Percentiles rank a stretch among this genome's conserved stretches.
Conservation (phyloP, 2,113 vertebrate species). For the Anolis sagrei region DNA sequence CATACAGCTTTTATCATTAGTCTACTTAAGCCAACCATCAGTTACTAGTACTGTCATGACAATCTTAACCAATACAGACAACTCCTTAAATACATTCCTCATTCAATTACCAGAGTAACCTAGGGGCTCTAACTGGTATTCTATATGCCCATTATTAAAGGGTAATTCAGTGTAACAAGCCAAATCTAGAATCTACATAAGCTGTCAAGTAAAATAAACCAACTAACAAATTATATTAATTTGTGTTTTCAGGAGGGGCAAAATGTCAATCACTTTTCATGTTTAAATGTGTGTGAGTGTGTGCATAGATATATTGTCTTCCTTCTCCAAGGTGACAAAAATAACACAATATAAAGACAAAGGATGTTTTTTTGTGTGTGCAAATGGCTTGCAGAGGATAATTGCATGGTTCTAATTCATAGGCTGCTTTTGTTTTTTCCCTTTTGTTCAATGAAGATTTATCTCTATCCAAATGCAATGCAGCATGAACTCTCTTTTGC, state of each 20-base stretch:
- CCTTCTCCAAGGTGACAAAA: conserved; percentile 52
- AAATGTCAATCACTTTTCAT: conserved; percentile 72
- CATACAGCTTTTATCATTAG: conserved; percentile 7
- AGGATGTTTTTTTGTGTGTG: background rate
- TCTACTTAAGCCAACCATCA: conserved; percentile 11
- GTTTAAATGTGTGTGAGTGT: conserved; percentile 56
- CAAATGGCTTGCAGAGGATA: background rate
- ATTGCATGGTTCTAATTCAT: fast-evolving
- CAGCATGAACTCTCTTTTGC: background rate
- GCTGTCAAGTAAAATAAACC: conserved; percentile 79
- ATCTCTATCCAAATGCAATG: too few relatives aligned
- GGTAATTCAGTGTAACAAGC: conserved; percentile 81
- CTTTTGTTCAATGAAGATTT: background rate
- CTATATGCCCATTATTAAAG: conserved; percentile 68
- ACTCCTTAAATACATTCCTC: background rate
- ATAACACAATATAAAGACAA: background rate
- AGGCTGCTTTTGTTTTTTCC: background rate
- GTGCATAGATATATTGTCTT: conserved; percentile 55
- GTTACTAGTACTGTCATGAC: conserved; percentile 44
- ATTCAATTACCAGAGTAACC: conserved; percentile 59
- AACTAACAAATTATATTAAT: conserved; percentile 79
- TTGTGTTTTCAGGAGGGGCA: conserved; percentile 63
- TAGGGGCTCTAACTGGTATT: conserved; percentile 63
- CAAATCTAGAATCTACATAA: conserved; percentile 71
- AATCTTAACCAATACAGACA: conserved; percentile 51